These are phyloP conservation scores for Chionoecetes opilio DNA, from an alignment of 1,140 invertebrate genomes.

Conservation along the genomic window DNA sequence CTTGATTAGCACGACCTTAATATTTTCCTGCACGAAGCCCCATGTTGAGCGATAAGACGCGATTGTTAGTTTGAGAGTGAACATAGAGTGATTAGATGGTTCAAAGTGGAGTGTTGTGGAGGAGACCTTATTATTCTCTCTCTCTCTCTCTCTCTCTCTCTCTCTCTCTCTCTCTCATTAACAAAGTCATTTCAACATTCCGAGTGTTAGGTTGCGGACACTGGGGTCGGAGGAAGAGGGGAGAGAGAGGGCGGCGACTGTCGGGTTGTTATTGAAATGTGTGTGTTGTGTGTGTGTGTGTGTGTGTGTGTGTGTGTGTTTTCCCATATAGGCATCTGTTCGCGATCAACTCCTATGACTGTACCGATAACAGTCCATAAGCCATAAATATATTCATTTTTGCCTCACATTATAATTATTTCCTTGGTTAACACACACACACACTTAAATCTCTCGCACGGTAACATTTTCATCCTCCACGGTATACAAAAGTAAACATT, in stretches of 20 bases:
- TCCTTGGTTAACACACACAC: slow-evolving; percentile 22
- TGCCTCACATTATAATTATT: no score
- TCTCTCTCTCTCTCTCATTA: slow-evolving; percentile 18
- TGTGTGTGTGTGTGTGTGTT: slow-evolving; percentile 13
- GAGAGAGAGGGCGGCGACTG: not conserved
- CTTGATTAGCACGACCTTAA: no score
- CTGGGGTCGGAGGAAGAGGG: not conserved
- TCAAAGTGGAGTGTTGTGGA: not conserved
- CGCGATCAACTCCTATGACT: not conserved
- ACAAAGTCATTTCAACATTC: not conserved
- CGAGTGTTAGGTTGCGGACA: slow-evolving; percentile 32
- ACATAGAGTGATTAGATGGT: not conserved
- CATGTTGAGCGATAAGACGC: not conserved
- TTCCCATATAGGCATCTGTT: not conserved
- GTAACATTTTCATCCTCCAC: no score
- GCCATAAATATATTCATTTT: no score
- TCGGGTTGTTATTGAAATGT: not conserved
- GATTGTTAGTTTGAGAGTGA: not conserved
- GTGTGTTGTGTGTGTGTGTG: not conserved
- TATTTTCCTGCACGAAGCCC: not conserved
- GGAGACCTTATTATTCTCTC: not conserved
- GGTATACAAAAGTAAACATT: no score
- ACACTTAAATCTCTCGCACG: not conserved
- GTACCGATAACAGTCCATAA: not conserved
- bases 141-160: slow-evolving; percentile 39